Base-by-base conservation (phyloP, 2,888 invertebrate species). In the Chorisops tibialis region DNA sequence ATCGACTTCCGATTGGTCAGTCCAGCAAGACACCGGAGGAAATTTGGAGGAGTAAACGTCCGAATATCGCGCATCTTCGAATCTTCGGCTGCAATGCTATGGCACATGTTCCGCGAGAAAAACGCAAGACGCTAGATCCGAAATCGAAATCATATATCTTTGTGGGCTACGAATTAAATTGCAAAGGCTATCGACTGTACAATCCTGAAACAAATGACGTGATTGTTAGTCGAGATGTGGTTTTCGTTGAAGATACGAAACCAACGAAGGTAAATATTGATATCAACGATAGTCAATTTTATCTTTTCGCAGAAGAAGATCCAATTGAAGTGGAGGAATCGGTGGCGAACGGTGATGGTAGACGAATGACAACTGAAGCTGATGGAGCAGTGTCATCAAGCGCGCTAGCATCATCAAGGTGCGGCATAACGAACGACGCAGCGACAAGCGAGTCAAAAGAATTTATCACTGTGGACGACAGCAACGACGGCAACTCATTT, bases 71-170 rank as follows among this genome's bases (percentile, higher is more conserved):
- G 49, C 39, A 39, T 12, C 49, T 67, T 24, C 60, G 63, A 45
- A 59, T 67, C 7, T 65, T 64, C 61, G 63, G 66, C 3, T 30
- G 59, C 24, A 30, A 30, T 5, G 24, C 59, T 4, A 21, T 45
- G 2, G 35, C 41, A 7, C 39, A 48, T 47, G 47, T 69, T 18
- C 68, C 68, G 19, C 50, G 64, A 18, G 41, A 66, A 62, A 48
- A 59, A 24, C 38, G 68, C 58, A 67, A n/a, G n/a, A n/a, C n/a
- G n/a, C n/a, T n/a, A n/a, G n/a, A n/a, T n/a, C n/a, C n/a, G n/a
- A n/a, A n/a, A n/a, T n/a, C n/a, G n/a, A n/a, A n/a, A n/a, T n/a
- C n/a, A n/a, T n/a, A n/a, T n/a, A n/a, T n/a, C n/a, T 50, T 65
- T 21, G 52, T 66, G 30, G 63, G 62, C n/a, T 66, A 66, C 59